Evolutionary conservation across 2,888 invertebrate species (phyloP).

Genomic region (Scaeva pyrastri): DNA sequence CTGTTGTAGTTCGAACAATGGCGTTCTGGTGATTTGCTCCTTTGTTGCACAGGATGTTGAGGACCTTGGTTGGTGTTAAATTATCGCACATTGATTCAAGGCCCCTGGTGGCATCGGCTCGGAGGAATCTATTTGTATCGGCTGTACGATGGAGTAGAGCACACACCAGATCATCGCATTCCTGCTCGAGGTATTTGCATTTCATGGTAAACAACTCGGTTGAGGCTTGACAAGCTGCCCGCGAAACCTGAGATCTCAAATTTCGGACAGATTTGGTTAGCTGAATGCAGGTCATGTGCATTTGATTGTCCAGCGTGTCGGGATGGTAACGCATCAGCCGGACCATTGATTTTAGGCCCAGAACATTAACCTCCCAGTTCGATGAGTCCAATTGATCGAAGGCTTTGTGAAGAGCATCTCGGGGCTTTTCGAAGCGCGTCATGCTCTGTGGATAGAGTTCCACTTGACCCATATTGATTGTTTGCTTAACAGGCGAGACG

Average conservation of each 20-base stretch:
- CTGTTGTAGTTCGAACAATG: conserved; percentile 92
- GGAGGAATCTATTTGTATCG: conserved; percentile 96
- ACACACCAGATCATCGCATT: conserved; percentile 93
- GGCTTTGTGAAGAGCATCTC: conserved; percentile 87
- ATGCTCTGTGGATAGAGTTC: conserved; percentile 82
- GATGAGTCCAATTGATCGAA: conserved; percentile 88
- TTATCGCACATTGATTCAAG: conserved; percentile 92
- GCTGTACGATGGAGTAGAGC: conserved; percentile 94
- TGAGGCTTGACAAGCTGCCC: conserved; percentile 93
- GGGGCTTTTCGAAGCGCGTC: conserved; percentile 87
- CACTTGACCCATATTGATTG: conserved; percentile 80
- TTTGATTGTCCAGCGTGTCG: conserved; percentile 87
- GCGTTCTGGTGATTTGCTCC: conserved; percentile 94
- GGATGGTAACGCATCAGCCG: conserved; percentile 88
- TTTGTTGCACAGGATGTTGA: conserved; percentile 87
- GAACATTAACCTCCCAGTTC: conserved; percentile 92
- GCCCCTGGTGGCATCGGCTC: conserved; percentile 92
- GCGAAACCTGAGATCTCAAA: conserved; percentile 95
- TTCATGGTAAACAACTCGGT: conserved; percentile 91
- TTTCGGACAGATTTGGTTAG: conserved; percentile 93
- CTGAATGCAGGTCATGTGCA: conserved; percentile 89
- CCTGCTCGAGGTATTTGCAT: conserved; percentile 87
- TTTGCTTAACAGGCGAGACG: conserved; percentile 82
- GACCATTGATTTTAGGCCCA: conserved; percentile 88
- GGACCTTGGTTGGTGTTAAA: conserved; percentile 88